Conservation (phyloP, 2,888 invertebrate species). For the Druceiella hillmani region DNA sequence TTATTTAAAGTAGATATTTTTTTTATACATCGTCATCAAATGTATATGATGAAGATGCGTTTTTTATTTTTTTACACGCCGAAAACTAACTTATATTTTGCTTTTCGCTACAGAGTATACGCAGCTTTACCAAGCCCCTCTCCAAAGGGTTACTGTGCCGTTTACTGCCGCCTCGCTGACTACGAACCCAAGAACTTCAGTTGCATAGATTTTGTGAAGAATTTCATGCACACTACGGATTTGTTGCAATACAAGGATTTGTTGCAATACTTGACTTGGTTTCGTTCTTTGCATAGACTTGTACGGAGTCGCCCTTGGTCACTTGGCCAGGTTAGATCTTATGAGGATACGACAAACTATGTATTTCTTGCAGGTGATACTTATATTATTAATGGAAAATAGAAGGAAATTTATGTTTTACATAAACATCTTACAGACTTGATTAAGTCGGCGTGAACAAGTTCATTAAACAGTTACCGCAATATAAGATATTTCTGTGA, state of each 20-base stretch:
- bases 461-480: too few relatives aligned
- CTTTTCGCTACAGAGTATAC: conserved; percentile 31
- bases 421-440: too few relatives aligned
- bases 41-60: too few relatives aligned
- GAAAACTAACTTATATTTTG: too few relatives aligned
- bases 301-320: conserved; percentile 54
- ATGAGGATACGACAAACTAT: conserved; percentile 61
- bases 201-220: conserved; percentile 45
- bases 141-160: conserved; percentile 51
- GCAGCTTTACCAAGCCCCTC: conserved; percentile 37
- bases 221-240: conserved; percentile 37
- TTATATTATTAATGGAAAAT: too few relatives aligned
- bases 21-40: too few relatives aligned
- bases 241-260: conserved; percentile 45
- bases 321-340: conserved; percentile 58
- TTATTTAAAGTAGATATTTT: too few relatives aligned
- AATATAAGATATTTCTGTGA: too few relatives aligned
- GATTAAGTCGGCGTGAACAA: too few relatives aligned
- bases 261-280: conserved; percentile 52
- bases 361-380: conserved; percentile 64
- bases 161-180: conserved; percentile 52
- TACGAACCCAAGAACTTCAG: conserved; percentile 54
- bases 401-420: too few relatives aligned
- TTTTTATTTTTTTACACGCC: too few relatives aligned
- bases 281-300: conserved; percentile 63